phyloP scores from a whole-genome alignment of 2,113 vertebrate species.

The Pampusana beccarii region DNA sequence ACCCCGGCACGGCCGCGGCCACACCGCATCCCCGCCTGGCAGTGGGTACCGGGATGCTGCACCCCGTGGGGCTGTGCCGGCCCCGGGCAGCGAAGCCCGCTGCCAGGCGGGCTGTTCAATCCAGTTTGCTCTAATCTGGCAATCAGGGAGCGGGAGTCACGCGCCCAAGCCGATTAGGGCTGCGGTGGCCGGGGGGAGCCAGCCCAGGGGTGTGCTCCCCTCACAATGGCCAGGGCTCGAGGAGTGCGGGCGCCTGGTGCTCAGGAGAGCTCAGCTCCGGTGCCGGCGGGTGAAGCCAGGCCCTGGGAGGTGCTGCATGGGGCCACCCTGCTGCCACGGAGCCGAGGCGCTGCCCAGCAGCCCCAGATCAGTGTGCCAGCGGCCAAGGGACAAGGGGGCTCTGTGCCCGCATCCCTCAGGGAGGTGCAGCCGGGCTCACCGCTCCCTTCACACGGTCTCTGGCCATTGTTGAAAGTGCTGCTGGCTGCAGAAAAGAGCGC shows the following conservation, averaged over 20 bases:
- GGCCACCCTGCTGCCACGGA: rapidly evolving
- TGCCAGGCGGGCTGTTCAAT: neutral
- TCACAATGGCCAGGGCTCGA: rapidly evolving
- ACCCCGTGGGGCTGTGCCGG: neutral
- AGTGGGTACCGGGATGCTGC: neutral
- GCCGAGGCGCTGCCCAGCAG: neutral
- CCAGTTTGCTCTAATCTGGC: neutral
- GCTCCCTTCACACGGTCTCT: neutral
- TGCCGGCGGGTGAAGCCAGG: rapidly evolving
- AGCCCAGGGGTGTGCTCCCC: neutral
- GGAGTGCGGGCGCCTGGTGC: neutral
- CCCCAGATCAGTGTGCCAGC: neutral
- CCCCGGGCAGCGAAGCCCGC: neutral
- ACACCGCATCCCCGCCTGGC: rapidly evolving
- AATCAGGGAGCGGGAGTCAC: neutral
- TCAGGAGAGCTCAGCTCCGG: neutral
- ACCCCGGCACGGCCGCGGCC: rapidly evolving
- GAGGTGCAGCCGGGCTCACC: neutral
- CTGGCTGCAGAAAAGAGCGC: neutral
- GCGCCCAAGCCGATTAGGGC: neutral
- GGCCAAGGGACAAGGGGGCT: neutral
- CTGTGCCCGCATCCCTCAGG: neutral
- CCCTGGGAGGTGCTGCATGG: neutral
- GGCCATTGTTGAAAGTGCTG: neutral
- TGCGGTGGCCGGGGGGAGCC: neutral